Percentiles rank a stretch among this genome's conserved stretches.
Conservation (phyloP, 2,113 vertebrate species). For the Aptenodytes patagonicus region DNA sequence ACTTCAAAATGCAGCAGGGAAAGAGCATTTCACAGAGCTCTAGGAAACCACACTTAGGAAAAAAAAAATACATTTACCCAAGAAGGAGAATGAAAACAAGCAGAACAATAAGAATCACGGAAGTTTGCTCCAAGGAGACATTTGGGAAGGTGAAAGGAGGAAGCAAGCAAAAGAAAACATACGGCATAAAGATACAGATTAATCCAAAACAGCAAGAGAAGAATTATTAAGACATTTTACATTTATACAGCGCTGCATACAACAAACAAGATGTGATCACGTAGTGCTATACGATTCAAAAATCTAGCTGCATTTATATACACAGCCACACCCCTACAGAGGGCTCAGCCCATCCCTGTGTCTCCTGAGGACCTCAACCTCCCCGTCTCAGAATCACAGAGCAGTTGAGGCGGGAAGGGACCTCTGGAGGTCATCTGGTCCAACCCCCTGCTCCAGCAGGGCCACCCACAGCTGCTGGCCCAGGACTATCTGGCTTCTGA, state of each 20-base stretch:
- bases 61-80: not conserved
- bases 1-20: not conserved
- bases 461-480: not conserved
- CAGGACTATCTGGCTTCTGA: not conserved
- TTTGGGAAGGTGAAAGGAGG: conserved; percentile 42
- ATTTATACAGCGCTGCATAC: not conserved
- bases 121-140: conserved; percentile 37
- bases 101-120: conserved; percentile 25
- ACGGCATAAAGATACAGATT: not conserved
- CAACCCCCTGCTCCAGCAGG: not conserved
- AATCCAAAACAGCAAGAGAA: not conserved
- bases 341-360: not conserved
- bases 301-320: not conserved
- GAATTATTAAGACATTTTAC: not conserved
- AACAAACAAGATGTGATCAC: not conserved
- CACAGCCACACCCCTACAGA: not conserved
- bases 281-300: not conserved
- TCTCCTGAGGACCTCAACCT: not conserved
- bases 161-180: not conserved
- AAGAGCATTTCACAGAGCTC: not conserved
- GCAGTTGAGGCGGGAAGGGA: not conserved
- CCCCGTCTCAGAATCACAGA: not conserved
- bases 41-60: not conserved
- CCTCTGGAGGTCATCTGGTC: not conserved
- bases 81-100: conserved; percentile 12